These are phyloP conservation scores for Cyanoderma ruficeps DNA, from an alignment of 2,113 vertebrate species.

Conservation along the genomic window DNA sequence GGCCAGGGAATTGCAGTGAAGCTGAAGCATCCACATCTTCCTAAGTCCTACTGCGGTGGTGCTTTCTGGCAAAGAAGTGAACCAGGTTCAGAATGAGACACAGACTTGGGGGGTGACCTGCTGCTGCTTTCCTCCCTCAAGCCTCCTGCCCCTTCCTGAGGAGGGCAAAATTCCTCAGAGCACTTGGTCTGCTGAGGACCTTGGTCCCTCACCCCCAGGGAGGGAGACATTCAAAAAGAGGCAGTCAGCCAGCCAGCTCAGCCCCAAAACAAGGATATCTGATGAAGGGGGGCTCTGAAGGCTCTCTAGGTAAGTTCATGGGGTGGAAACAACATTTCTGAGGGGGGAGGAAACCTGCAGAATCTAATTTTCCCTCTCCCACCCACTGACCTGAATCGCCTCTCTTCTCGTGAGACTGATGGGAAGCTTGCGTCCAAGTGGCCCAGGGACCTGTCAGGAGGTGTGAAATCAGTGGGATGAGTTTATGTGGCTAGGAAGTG, in stretches of 20 bases:
- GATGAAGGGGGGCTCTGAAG: not conserved
- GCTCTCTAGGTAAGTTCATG: not conserved
- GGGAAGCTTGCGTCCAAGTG: not conserved
- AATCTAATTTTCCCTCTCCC: not conserved
- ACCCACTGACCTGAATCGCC: not conserved
- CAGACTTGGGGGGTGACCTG: not conserved
- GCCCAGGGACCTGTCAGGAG: not conserved
- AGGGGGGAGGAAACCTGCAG: not conserved
- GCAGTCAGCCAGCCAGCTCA: not conserved
- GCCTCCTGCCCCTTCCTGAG: accelerated
- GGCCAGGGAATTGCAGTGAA: not conserved
- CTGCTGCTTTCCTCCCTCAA: not conserved
- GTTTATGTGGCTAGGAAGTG: not conserved
- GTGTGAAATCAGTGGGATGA: not conserved
- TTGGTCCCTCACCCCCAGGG: not conserved
- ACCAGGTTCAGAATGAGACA: not conserved
- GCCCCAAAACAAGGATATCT: accelerated
- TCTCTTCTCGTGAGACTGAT: not conserved
- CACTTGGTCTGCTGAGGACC: not conserved
- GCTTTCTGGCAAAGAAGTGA: conserved; percentile 15
- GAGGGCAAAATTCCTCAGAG: not conserved
- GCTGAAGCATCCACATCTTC: not conserved
- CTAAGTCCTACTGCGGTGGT: conserved; percentile 20
- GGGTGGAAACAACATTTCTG: not conserved
- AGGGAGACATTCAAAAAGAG: not conserved